Conservation (phyloP, 2,888 invertebrate species). For the Ceramica pisi region DNA sequence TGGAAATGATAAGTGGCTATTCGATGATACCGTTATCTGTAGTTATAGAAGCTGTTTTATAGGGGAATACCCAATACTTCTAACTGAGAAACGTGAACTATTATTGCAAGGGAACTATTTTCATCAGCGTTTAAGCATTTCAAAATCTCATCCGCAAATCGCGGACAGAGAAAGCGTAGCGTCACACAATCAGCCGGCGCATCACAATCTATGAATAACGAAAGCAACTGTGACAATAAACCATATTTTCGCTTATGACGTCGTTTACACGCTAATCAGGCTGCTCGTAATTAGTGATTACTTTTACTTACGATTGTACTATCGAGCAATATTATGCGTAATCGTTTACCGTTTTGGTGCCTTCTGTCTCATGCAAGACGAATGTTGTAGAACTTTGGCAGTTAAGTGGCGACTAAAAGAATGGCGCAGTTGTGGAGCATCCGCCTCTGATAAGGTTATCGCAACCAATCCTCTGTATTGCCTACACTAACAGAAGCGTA, state of each 20-base stretch:
- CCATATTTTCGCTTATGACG: slow-evolving; percentile 38
- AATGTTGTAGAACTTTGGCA: neutral
- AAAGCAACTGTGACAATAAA: slow-evolving; percentile 38
- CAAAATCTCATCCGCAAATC: slow-evolving; percentile 8
- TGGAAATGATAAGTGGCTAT: slow-evolving; percentile 3
- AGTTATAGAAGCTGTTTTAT: neutral
- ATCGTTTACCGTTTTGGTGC: slow-evolving; percentile 21
- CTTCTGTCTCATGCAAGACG: slow-evolving; percentile 4
- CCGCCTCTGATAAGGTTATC: slow-evolving; percentile 6
- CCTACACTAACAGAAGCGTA: neutral
- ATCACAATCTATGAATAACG: slow-evolving; percentile 44
- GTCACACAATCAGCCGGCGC: slow-evolving; percentile 12
- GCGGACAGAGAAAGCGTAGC: slow-evolving; percentile 33
- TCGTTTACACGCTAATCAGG: slow-evolving; percentile 25
- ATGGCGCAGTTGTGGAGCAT: neutral
- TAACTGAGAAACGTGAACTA: neutral
- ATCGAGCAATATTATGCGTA: slow-evolving; percentile 28
- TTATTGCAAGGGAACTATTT: neutral
- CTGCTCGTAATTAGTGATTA: slow-evolving; percentile 39
- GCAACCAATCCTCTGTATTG: neutral
- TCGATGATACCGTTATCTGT: neutral
- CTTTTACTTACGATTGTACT: slow-evolving; percentile 46
- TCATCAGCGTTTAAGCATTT: neutral
- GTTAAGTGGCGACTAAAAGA: neutral
- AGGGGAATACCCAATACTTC: slow-evolving; percentile 15